Base-by-base conservation (phyloP, 1,140 invertebrate genomes). In the Frieseomelitta varia region DNA sequence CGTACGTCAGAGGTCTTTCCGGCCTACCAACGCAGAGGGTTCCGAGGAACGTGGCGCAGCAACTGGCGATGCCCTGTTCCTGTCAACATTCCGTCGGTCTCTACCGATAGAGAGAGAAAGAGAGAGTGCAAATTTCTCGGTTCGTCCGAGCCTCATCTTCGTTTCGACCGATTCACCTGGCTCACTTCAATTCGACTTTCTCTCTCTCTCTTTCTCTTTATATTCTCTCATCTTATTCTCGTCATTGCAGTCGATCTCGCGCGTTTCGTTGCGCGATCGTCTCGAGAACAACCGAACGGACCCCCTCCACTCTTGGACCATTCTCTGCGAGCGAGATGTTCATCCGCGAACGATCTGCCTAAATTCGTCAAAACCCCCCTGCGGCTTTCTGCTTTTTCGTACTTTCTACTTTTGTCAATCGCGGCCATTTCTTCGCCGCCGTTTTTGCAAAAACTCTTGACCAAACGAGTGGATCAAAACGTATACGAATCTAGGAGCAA, bases 11-110 rank as follows among this genome's bases (percentile, higher is more conserved):
- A 82, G 97, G 97, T 65, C 95, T 97, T 72, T 97, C 97, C 4
- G 97, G 97, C 2, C 93, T 98, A 27, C 97, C 97, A 1, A 97
- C 97, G 3, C 97, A 97, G 91, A 95, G 97, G 89, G 97, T 97
- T 8, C 97, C 97, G 0, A 95, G 96, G 72, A 96, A 94, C 58
- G 90, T 94, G 1, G 88, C 92, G 19, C 76, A 88, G 24, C 81
- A 91, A 61, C 63, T 83, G 14, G 79, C 87, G 55, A 85, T 90
- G 72, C 86, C 91, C 6, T 92, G 90, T 84, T 92, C 91, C 39
- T 93, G 90, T 68, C 90, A 93, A 19, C 88, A 93, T 19, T 86
- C 87, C 27, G 85, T 89, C 0, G 86, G 88, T 17, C 76, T 88
- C 6, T 87, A 93, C 74, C 87, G 90, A 89, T 92, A 92, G 30